A percentile compares a stretch with the other conserved stretches of the same genome.
Conservation (phyloP, 1,140 invertebrate genomes). For the Phocides pigmalion region DNA sequence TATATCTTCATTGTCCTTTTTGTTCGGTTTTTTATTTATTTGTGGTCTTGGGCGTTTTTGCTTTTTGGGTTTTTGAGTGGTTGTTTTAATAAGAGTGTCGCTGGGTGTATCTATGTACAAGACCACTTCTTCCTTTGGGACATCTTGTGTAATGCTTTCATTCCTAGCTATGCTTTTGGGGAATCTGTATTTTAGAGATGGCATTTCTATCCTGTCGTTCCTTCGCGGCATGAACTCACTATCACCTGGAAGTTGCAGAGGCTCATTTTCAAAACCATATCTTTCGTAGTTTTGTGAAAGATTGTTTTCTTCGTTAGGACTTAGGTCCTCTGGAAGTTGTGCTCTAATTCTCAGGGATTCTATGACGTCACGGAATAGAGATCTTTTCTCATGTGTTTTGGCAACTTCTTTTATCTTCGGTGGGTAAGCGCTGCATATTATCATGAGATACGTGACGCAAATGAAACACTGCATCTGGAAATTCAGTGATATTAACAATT, state of each 20-base stretch:
- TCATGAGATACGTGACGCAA: conserved; percentile 70
- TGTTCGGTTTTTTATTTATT: conserved; percentile 48
- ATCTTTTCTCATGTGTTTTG: conserved; percentile 50
- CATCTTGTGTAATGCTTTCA: conserved; percentile 38
- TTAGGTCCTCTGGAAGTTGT: conserved; percentile 60
- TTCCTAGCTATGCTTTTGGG: conserved; percentile 60
- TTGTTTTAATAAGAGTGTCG: conserved; percentile 40
- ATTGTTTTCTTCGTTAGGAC: conserved; percentile 66
- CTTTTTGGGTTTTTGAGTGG: conserved; percentile 59
- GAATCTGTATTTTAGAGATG: conserved; percentile 66
- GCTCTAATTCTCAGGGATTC: conserved; percentile 66
- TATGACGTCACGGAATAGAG: conserved; percentile 71
- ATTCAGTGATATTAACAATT: conserved; percentile 25
- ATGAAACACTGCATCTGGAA: conserved; percentile 77
- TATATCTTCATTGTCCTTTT: conserved; percentile 43
- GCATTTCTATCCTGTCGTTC: conserved; percentile 76
- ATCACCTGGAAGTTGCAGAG: conserved; percentile 59
- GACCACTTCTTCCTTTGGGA: conserved; percentile 61
- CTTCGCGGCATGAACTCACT: conserved; percentile 64
- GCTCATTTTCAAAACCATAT: conserved; percentile 60
- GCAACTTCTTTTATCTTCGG: conserved; percentile 43
- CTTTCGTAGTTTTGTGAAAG: conserved; percentile 55
- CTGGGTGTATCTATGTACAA: conserved; percentile 58
- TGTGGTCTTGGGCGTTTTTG: conserved; percentile 46
- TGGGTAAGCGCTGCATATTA: conserved; percentile 59